phyloP scores from a whole-genome alignment of 2,888 invertebrate species.

The Cheilosia pagana region DNA sequence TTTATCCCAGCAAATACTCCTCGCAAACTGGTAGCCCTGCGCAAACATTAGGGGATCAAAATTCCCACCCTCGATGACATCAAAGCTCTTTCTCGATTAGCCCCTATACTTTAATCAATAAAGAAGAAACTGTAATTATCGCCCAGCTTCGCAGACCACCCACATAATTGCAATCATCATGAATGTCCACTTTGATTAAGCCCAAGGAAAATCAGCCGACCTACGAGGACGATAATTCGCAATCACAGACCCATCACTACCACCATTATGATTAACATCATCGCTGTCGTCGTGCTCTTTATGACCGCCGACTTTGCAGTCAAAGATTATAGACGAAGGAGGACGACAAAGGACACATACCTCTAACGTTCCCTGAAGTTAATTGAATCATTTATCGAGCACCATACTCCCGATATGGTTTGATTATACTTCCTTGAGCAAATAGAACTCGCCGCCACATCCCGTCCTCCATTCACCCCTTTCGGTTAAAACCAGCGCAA shows the following conservation, averaged over 20 bases:
- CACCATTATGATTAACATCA: constrained; percentile 34
- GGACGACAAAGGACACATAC: background rate
- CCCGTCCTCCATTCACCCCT: constrained; percentile 1
- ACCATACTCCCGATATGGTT: constrained; percentile 1
- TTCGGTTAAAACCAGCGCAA: constrained; percentile 58
- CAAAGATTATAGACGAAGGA: constrained; percentile 2
- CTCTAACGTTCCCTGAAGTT: constrained; percentile 20
- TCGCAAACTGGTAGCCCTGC: too few relatives aligned
- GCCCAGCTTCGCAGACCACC: background rate
- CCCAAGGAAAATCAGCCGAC: constrained; percentile 21
- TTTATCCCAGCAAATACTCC: too few relatives aligned
- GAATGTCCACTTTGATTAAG: constrained; percentile 36
- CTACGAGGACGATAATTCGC: constrained; percentile 10
- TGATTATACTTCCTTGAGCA: constrained; percentile 23
- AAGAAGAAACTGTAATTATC: constrained; percentile 2
- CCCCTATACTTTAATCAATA: constrained; percentile 3
- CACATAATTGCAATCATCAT: constrained; percentile 7
- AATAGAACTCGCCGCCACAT: constrained; percentile 13
- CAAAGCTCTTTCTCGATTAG: constrained; percentile 10
- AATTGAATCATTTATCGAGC: constrained; percentile 61
- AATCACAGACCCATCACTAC: constrained; percentile 35
- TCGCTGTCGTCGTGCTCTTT: constrained; percentile 14
- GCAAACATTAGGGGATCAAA: too few relatives aligned
- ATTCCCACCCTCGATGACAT: too few relatives aligned
- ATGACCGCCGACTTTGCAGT: constrained; percentile 40